Evolutionary conservation across 2,113 vertebrate species (phyloP), one percentile per base, ranked within the genome.

Genomic region (Ovis canadensis): DNA sequence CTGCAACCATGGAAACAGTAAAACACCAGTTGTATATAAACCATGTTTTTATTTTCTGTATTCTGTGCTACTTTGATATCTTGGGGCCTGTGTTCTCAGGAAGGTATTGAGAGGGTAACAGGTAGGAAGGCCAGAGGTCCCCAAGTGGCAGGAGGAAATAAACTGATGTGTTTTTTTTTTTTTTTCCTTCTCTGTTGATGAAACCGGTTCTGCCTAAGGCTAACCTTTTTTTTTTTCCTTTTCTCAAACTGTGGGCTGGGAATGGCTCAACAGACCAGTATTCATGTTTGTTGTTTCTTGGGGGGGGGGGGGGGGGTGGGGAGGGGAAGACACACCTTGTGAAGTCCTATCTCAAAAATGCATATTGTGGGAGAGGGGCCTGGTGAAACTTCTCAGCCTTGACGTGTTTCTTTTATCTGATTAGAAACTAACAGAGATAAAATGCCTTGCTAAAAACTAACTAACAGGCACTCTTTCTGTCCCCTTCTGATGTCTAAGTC

Each of bases 241-340:
- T 71, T 71, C 64, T 71, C 64, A 71, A 71, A 36, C 9, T 71
- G 21, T 71, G n/a, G 64, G 17, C 64, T 71, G n/a, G n/a, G 2
- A 36, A 71, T 21, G 64, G 64, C 19, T 71, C 64, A 21, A 11
- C n/a, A 71, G n/a, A 21, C 64, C 64, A 12, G 64, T 36, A 21
- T 71, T 71, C 9, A 21, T 23, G 9, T 33, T 14, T 3, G 1
- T 33, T 62, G 13, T 62, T 62, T 62, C 14, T 33, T 31, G 29
- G 0, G 29, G 27, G 27, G 16, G 7, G 1, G 7, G 33, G 7
- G 17, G 3, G 25, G 57, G 7, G 17, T 1, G 25, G 57, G 59
- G 5, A 17, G 33, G 33, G n/a, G 9, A 71, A 6, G 19, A 23
- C 67, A 67, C 8, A 6, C n/a, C 9, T 40, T 23, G 5, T 6